Evolutionary conservation across 2,888 invertebrate species (phyloP), one percentile per base, ranked within the genome.

Genomic region (Oligia fasciuncula): DNA sequence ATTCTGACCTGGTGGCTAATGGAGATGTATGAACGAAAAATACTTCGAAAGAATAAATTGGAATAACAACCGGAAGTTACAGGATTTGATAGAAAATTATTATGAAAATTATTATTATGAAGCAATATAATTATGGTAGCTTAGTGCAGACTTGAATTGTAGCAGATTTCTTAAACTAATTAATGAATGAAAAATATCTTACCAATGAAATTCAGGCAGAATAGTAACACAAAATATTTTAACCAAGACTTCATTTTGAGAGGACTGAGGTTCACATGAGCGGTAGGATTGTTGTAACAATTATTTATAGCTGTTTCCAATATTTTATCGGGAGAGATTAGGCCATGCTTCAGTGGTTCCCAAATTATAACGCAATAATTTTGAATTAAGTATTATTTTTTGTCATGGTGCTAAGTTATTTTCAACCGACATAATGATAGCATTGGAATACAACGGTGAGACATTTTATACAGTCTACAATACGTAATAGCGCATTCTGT

Each of bases 171-270:
- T 43, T 29, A 60, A 75, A 51, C 0, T 29, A 40, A 29, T 49
- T 0, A 43, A 46, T 19, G 0, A 23, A 62, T 35, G 0, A 17
- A 60, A 60, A 60, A 5, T 2, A 8, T 67, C 60, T 81, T 62
- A 80, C 79, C 79, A 46, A 40, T 81, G 40, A 17, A 62, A 35
- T 62, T 51, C 46, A 62, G n/a, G 51, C 75, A 51, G 8, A 74
- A 60, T 3, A 80, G 5, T 40, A 81, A 60, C 35, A 74, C 43
- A 23, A 81, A 60, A 60, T 46, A 81, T 54, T 60, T 54, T 6
- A 74, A 60, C 17, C 19, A 60, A 67, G 51, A 60, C 81, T 54
- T 62, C 79, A 80, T 81, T 35, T 40, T 75, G 13, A 46, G 14
- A 51, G n/a, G n/a, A 40, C 35, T 29, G 13, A 17, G 6, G 14